Conservation (phyloP, 2,888 invertebrate genomes). For the Hypselothyrea guttata region DNA sequence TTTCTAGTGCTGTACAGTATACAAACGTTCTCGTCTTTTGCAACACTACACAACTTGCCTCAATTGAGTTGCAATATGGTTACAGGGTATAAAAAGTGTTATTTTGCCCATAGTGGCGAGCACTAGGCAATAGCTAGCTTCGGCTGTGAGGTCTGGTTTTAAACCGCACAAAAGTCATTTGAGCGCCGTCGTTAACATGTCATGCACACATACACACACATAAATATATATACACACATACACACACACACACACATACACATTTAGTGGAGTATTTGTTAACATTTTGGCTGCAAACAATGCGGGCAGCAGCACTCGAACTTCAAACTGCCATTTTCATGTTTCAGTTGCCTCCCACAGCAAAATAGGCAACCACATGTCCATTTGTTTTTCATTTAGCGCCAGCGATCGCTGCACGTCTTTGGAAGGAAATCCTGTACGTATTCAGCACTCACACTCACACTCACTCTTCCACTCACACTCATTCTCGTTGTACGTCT, state of each 20-base stretch:
- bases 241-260: slow-evolving; percentile 6
- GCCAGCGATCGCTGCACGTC: slow-evolving; percentile 37
- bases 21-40: too few relatives aligned
- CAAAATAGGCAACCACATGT: slow-evolving; percentile 62
- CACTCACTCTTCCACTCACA: slow-evolving; percentile 13
- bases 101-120: too few relatives aligned
- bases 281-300: slow-evolving; percentile 41
- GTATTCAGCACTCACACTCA: slow-evolving; percentile 12
- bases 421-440: slow-evolving; percentile 18
- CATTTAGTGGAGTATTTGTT: slow-evolving; percentile 28
- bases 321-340: slow-evolving; percentile 38
- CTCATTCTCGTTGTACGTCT: too few relatives aligned
- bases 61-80: too few relatives aligned
- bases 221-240: not conserved
- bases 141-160: slow-evolving; percentile 49
- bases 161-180: slow-evolving; percentile 80
- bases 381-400: slow-evolving; percentile 52
- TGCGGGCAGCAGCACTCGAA: slow-evolving; percentile 19
- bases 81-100: too few relatives aligned
- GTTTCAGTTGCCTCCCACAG: slow-evolving; percentile 31
- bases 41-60: too few relatives aligned
- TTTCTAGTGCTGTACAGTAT: too few relatives aligned
- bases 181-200: slow-evolving; percentile 75
- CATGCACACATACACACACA: slow-evolving; percentile 52
- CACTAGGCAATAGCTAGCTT: slow-evolving; percentile 17